Conservation (phyloP, 2,113 vertebrate species). For the Macroglossus sobrinus region DNA sequence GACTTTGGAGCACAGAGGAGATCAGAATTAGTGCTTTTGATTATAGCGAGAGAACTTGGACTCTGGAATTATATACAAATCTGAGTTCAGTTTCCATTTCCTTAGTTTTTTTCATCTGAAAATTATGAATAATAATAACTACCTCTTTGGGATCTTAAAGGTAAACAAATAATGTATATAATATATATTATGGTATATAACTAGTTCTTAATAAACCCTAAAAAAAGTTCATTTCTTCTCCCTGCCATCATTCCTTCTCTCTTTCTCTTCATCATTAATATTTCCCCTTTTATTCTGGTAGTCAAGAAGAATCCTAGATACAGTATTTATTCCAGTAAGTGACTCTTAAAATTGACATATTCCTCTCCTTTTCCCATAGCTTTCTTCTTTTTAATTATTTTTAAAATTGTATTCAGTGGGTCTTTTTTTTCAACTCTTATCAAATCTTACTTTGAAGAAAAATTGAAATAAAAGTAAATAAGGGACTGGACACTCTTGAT, state of each 20-base stretch:
- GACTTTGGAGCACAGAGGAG: neutral
- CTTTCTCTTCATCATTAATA: neutral
- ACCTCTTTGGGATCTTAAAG: neutral
- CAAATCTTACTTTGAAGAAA: conserved; percentile 28
- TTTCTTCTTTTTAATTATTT: neutral
- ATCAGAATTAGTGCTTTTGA: neutral
- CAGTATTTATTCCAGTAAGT: neutral
- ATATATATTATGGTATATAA: neutral
- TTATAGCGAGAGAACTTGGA: neutral
- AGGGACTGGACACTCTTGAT: neutral
- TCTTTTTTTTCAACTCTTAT: neutral
- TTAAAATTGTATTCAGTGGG: neutral
- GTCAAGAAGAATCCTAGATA: neutral
- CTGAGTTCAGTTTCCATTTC: neutral
- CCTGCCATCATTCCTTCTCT: neutral
- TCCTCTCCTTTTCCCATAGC: neutral
- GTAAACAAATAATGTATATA: neutral
- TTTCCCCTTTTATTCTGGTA: neutral
- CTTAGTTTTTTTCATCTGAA: neutral
- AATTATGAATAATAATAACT: neutral
- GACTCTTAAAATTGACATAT: neutral
- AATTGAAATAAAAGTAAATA: neutral
- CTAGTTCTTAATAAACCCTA: neutral
- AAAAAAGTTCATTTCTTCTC: neutral
- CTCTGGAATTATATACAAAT: neutral